phyloP scores from a whole-genome alignment of 2,888 invertebrate genomes.

The Catocala fraxini region DNA sequence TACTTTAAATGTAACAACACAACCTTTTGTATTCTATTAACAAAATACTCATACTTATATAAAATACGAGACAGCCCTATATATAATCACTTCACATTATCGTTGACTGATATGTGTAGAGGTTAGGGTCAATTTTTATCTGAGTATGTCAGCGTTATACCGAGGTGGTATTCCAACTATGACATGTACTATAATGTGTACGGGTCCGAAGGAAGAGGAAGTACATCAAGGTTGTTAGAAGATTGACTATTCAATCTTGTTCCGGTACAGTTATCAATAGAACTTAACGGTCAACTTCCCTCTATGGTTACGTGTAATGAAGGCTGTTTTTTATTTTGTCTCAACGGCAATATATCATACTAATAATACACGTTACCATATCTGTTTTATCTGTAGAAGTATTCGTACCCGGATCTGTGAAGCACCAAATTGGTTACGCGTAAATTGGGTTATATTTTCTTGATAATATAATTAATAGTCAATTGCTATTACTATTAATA shows the following conservation, averaged over 20 bases:
- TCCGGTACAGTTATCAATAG: conserved; percentile 43
- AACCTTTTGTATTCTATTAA: too few species aligned
- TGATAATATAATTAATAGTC: too few species aligned
- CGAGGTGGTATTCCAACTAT: conserved; percentile 28
- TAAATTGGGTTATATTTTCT: too few species aligned
- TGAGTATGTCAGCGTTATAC: conserved; percentile 38
- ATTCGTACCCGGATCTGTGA: too few species aligned
- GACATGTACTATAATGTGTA: conserved; percentile 31
- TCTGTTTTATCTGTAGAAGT: too few species aligned
- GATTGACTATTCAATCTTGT: conserved; percentile 43
- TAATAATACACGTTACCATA: too few species aligned
- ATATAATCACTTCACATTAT: conserved; percentile 51
- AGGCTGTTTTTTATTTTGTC: too few species aligned
- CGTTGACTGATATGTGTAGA: conserved; percentile 66
- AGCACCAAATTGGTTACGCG: too few species aligned
- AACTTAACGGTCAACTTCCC: conserved; percentile 38
- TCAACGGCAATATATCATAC: conserved; percentile 1
- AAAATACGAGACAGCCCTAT: conserved; percentile 39
- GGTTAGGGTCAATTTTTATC: conserved; percentile 77
- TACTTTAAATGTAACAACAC: too few species aligned
- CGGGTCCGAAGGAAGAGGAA: conserved; percentile 48
- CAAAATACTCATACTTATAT: too few species aligned
- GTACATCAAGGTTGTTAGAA: conserved; percentile 44
- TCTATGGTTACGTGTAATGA: conserved; percentile 15
- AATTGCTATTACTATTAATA: too few species aligned